Percentiles rank a stretch among this genome's conserved stretches.
phyloP scores from a whole-genome alignment of 2,113 vertebrate genomes.

The Rhizomys pruinosus region DNA sequence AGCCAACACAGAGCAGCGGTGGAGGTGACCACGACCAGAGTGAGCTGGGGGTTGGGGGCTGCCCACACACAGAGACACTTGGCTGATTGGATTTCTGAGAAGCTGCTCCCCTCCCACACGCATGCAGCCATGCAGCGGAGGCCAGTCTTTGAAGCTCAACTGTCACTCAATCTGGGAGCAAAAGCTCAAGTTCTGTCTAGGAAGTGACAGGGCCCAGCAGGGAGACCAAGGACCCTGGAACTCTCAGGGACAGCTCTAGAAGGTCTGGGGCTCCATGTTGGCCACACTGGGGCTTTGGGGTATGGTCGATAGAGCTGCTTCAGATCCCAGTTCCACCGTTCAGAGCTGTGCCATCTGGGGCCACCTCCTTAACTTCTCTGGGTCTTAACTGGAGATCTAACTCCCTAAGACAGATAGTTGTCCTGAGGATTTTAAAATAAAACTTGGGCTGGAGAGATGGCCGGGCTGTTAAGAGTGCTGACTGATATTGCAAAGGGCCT shows the following conservation, averaged over 20 bases:
- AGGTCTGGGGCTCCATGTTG: not conserved
- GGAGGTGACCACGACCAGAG: not conserved
- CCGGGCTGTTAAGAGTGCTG: too few relatives aligned
- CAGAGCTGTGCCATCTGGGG: not conserved
- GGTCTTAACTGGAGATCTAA: not conserved
- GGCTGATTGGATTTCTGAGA: conserved; percentile 69
- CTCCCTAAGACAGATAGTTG: not conserved
- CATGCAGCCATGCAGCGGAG: not conserved
- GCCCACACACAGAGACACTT: conserved; percentile 5
- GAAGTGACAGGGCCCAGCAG: fast-evolving
- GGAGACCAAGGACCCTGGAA: fast-evolving
- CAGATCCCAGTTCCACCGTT: not conserved
- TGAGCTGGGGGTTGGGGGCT: not conserved
- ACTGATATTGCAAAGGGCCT: too few relatives aligned
- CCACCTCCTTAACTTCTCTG: conserved; percentile 31
- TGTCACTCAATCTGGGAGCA: not conserved
- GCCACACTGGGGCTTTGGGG: fast-evolving
- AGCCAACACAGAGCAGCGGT: not conserved
- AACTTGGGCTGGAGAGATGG: too few relatives aligned
- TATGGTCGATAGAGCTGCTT: not conserved
- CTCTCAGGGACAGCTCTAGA: not conserved
- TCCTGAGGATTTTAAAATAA: not conserved
- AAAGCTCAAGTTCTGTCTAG: not conserved
- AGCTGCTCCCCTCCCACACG: not conserved
- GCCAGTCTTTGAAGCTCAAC: not conserved